These are phyloP conservation scores for Hippasteria phrygiana DNA, from an alignment of 53 echinoderm and acorn worm species.

Conservation along the genomic window DNA sequence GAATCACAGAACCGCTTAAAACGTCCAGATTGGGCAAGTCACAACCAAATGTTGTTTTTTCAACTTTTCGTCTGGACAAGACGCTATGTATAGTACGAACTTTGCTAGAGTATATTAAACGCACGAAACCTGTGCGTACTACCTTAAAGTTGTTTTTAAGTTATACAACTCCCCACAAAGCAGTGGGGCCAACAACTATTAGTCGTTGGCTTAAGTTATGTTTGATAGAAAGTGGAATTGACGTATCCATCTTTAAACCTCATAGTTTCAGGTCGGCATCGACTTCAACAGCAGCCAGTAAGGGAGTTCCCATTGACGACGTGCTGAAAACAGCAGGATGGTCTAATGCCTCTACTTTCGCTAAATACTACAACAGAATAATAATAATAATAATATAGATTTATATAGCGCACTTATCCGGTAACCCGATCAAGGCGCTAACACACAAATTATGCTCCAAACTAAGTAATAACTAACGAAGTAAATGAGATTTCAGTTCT, in stretches of 20 bases:
- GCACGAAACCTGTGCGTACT: background rate
- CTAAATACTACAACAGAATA: too few relatives aligned
- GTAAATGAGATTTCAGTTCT: too few relatives aligned
- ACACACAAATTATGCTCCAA: too few relatives aligned
- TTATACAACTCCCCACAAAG: background rate
- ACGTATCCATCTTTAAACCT: background rate
- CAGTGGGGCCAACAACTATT: background rate
- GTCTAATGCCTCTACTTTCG: too few relatives aligned
- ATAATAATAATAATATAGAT: too few relatives aligned
- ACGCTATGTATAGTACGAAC: background rate
- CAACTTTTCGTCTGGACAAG: background rate
- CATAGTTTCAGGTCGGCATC: constrained; percentile 1
- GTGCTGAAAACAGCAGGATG: too few relatives aligned
- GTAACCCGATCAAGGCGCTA: too few relatives aligned
- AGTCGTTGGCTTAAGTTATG: background rate
- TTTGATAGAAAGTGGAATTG: background rate
- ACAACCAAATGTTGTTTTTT: background rate
- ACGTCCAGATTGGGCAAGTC: background rate
- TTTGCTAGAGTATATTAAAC: background rate
- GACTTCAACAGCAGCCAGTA: background rate
- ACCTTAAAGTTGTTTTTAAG: background rate
- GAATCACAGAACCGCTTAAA: background rate
- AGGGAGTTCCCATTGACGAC: too few relatives aligned
- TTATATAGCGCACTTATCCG: too few relatives aligned
- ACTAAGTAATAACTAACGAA: too few relatives aligned